These are phyloP conservation scores for Rhopalosiphum maidis DNA, from an alignment of 1,140 invertebrate species.

Conservation along the genomic window DNA sequence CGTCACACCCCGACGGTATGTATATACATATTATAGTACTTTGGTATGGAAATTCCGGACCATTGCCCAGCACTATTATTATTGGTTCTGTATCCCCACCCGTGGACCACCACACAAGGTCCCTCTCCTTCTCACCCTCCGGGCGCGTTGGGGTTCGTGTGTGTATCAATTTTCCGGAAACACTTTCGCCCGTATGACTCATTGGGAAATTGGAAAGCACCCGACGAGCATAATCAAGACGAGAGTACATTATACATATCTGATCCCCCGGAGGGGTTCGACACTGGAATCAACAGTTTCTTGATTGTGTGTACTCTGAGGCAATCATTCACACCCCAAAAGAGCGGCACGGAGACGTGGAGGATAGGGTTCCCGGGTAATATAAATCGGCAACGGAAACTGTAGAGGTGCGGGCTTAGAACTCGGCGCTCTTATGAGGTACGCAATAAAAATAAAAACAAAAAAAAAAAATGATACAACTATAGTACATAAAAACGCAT, in stretches of 20 bases:
- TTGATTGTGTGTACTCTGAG: conserved; percentile 32
- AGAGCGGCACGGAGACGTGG: not conserved
- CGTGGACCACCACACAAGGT: not conserved
- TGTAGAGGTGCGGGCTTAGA: not conserved
- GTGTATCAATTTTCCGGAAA: conserved; percentile 55
- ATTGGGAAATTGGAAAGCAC: conserved; percentile 52
- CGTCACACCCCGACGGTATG: conserved; percentile 34
- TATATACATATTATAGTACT: not conserved
- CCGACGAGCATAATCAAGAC: conserved; percentile 48
- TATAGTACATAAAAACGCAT: not conserved
- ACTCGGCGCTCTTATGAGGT: not conserved
- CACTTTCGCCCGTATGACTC: conserved; percentile 50
- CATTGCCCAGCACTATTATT: conserved; percentile 54
- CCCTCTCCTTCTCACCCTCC: conserved; percentile 30
- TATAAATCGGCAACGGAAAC: conserved; percentile 42
- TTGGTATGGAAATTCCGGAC: conserved; percentile 55
- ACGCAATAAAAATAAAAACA: not conserved
- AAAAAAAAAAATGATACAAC: not conserved
- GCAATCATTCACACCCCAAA: conserved; percentile 53
- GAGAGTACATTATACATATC: conserved; percentile 48
- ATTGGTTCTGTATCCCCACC: not conserved
- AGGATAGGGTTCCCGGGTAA: conserved; percentile 25
- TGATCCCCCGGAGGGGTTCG: conserved; percentile 30
- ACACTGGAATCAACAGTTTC: conserved; percentile 39
- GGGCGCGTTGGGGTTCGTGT: conserved; percentile 29